Conservation (phyloP, 2,797 vertebrate species). For the Octomys mimax region DNA sequence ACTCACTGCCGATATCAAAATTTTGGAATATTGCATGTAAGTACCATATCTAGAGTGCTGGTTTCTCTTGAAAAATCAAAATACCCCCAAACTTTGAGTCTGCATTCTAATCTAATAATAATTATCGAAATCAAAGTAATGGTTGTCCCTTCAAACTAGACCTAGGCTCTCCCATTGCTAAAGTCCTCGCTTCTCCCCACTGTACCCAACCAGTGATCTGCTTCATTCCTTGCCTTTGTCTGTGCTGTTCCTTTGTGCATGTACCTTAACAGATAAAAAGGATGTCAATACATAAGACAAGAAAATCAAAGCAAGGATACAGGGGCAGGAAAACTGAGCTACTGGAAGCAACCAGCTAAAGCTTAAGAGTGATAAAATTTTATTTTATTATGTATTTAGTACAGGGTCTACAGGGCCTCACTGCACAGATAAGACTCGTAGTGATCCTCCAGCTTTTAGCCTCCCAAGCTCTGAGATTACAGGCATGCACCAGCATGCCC, state of each 20-base stretch:
- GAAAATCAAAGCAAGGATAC: background rate
- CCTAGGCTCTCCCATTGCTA: background rate
- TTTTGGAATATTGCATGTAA: background rate
- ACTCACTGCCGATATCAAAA: background rate
- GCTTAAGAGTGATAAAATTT: background rate
- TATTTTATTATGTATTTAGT: background rate
- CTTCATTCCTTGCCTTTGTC: background rate
- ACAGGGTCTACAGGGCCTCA: no score
- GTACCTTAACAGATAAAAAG: background rate
- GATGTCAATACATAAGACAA: background rate
- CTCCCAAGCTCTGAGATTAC: no score
- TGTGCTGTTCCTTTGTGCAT: background rate
- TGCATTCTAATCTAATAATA: background rate
- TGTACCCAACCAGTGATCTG: background rate
- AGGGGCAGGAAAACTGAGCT: background rate
- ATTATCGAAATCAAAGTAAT: background rate
- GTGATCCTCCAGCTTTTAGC: no score
- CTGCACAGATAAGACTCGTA: no score
- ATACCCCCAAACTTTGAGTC: background rate
- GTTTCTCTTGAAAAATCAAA: slow-evolving; percentile 19
- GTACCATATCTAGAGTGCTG: background rate
- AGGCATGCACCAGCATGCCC: no score
- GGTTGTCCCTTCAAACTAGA: background rate
- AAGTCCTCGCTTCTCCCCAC: background rate
- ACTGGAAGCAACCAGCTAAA: background rate